Conservation (phyloP, 2,888 invertebrate species). For the Ophioninae sp. region DNA sequence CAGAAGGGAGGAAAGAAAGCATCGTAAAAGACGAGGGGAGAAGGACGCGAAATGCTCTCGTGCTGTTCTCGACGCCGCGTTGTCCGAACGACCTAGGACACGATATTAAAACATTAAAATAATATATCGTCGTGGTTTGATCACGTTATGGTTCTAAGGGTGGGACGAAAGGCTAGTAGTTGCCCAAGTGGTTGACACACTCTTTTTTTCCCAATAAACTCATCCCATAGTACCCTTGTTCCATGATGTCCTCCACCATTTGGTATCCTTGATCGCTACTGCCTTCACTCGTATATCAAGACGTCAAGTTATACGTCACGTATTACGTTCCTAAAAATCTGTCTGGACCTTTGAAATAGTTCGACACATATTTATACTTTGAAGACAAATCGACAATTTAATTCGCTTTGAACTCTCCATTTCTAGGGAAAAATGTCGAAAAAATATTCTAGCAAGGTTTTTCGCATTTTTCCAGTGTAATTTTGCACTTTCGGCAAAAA, state of each 20-base stretch:
- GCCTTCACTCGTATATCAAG: slow-evolving; percentile 27
- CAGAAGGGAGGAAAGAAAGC: slow-evolving; percentile 50
- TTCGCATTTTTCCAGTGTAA: too few species aligned
- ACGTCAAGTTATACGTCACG: slow-evolving; percentile 19
- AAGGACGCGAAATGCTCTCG: slow-evolving; percentile 62
- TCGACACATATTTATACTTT: too few species aligned
- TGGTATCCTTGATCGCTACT: slow-evolving; percentile 30
- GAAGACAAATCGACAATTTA: too few species aligned
- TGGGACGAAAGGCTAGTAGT: slow-evolving; percentile 43
- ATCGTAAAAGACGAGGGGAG: slow-evolving; percentile 53
- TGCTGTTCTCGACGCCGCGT: slow-evolving; percentile 72
- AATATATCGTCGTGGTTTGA: slow-evolving; percentile 75
- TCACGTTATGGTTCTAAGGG: slow-evolving; percentile 70
- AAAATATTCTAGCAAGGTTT: too few species aligned
- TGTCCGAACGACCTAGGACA: slow-evolving; percentile 79
- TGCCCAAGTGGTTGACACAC: slow-evolving; percentile 71
- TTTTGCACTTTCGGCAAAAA: too few species aligned
- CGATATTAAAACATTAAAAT: slow-evolving; percentile 81
- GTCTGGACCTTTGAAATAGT: slow-evolving; percentile 7
- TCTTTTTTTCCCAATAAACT: slow-evolving; percentile 70
- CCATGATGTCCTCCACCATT: slow-evolving; percentile 60
- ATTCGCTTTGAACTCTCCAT: too few species aligned
- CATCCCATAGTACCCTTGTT: slow-evolving; percentile 64
- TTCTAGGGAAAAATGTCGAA: too few species aligned
- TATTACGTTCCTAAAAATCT: slow-evolving; percentile 28